Evolutionary conservation across 2,797 vertebrate species (phyloP).

Genomic region (Hemitrygon akajei): DNA sequence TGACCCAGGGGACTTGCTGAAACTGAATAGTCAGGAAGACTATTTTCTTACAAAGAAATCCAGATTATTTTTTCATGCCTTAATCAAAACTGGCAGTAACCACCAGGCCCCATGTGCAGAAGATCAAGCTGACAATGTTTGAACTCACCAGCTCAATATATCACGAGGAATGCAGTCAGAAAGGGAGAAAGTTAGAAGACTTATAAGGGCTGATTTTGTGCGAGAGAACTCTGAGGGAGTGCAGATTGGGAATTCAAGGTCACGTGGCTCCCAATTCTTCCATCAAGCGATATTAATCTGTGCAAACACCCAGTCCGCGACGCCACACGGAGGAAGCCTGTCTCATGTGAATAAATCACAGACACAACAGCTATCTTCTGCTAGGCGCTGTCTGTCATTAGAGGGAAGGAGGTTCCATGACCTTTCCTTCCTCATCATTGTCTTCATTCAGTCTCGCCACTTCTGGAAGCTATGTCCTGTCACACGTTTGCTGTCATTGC

Average conservation of each 20-base stretch:
- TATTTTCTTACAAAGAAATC: constrained; percentile 19
- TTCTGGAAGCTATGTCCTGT: background rate
- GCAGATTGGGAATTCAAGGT: background rate
- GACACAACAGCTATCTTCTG: background rate
- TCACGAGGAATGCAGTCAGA: background rate
- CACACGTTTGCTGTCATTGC: background rate
- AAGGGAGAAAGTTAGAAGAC: background rate
- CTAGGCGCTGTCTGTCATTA: background rate
- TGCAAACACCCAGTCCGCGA: background rate
- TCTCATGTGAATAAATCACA: background rate
- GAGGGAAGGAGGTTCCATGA: too few species aligned
- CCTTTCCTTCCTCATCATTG: background rate
- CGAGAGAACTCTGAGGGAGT: background rate
- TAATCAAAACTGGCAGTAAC: background rate
- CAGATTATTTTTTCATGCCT: background rate
- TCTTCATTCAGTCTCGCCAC: too few species aligned
- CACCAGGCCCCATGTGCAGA: background rate
- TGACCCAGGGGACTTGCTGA: background rate
- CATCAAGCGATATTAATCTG: background rate
- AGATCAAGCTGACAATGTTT: constrained; percentile 2
- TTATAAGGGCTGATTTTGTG: background rate
- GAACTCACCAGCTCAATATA: constrained; percentile 9
- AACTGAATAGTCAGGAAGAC: background rate
- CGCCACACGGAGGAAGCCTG: background rate
- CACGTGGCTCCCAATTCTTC: background rate